Conservation (phyloP, 2,888 invertebrate genomes). For the Hydriomena furcata region DNA sequence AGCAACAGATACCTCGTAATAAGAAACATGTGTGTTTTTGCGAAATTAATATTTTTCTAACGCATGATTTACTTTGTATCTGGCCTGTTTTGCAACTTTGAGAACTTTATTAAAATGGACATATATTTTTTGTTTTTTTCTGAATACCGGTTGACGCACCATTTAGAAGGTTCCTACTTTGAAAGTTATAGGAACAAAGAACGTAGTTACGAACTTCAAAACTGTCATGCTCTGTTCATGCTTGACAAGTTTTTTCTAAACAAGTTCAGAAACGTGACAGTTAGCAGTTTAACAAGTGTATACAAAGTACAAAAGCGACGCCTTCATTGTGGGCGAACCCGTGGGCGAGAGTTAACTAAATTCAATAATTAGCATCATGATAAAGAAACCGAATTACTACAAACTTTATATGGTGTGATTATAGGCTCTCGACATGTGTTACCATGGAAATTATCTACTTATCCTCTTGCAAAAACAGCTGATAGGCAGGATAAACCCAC, state of each 20-base stretch:
- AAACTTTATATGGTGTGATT: slow-evolving; percentile 2
- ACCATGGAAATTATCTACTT: not conserved
- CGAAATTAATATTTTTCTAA: slow-evolving; percentile 5
- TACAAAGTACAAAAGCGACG: slow-evolving; percentile 13
- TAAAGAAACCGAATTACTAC: slow-evolving; percentile 3
- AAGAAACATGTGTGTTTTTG: slow-evolving; percentile 18
- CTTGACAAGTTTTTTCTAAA: not conserved
- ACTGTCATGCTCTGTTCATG: too few species aligned
- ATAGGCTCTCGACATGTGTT: not conserved
- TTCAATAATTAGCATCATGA: slow-evolving; percentile 11
- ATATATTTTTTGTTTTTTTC: not conserved
- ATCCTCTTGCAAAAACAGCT: too few species aligned
- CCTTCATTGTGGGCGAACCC: slow-evolving; percentile 23
- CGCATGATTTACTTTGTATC: not conserved
- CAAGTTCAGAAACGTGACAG: not conserved
- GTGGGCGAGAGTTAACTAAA: slow-evolving; percentile 27
- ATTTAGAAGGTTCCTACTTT: too few species aligned
- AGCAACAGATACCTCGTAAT: slow-evolving; percentile 1
- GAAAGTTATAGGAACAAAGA: too few species aligned
- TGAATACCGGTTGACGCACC: too few species aligned
- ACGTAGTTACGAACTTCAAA: too few species aligned
- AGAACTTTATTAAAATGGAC: slow-evolving; percentile 3
- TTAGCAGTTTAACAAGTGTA: slow-evolving; percentile 5
- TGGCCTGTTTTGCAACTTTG: not conserved
- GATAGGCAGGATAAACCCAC: too few species aligned